phyloP scores from a whole-genome alignment of 2,113 vertebrate species.

The Hemiprocne comata region DNA sequence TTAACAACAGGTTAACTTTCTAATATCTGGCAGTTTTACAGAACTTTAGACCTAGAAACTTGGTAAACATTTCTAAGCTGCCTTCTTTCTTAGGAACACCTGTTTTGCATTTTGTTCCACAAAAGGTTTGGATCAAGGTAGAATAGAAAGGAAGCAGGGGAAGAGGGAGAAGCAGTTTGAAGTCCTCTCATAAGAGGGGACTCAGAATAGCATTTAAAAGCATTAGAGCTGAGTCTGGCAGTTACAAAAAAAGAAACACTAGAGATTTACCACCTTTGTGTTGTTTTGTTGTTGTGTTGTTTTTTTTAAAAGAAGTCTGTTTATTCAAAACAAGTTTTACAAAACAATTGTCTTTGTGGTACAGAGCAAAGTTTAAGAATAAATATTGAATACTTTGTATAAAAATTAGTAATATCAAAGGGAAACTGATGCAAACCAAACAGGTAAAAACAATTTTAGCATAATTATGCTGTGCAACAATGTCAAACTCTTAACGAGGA shows the following conservation, averaged over 20 bases:
- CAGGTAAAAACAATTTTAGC: conserved; percentile 67
- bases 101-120: neutral
- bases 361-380: conserved; percentile 73
- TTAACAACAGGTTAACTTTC: neutral
- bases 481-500: conserved; percentile 50
- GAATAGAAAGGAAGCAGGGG: neutral
- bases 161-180: neutral
- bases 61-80: neutral
- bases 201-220: neutral
- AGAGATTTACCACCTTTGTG: neutral
- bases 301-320: conserved; percentile 48
- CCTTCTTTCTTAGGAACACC: neutral
- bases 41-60: neutral
- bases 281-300: neutral
- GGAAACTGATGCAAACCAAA: conserved; percentile 72
- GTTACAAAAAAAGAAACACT: conserved; percentile 11
- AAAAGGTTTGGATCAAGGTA: neutral
- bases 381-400: conserved; percentile 77
- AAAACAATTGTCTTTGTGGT: conserved; percentile 65
- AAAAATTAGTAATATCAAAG: conserved; percentile 76
- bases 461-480: conserved; percentile 68
- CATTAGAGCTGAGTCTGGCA: neutral
- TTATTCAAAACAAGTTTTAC: conserved; percentile 79
- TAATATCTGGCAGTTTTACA: neutral
- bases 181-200: neutral